Evolutionary conservation across 2,113 vertebrate genomes (phyloP).

Genomic region (Tetrax tetrax): DNA sequence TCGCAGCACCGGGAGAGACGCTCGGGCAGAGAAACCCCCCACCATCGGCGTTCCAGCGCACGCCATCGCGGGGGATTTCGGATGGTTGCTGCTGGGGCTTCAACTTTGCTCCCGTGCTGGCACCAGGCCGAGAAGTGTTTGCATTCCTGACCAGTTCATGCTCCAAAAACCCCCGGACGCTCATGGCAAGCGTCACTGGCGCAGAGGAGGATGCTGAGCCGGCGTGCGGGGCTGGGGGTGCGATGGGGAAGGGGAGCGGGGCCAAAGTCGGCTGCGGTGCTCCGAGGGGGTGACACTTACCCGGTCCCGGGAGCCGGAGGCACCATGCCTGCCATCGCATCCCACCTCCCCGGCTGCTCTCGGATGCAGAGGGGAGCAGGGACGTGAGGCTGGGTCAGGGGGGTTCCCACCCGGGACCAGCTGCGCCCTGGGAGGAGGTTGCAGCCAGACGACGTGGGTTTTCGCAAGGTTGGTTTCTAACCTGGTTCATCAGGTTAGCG

Average conservation of each 20-base stretch:
- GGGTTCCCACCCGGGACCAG: background rate
- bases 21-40: background rate
- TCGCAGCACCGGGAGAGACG: rapidly evolving
- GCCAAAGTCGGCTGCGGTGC: rapidly evolving
- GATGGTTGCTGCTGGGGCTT: background rate
- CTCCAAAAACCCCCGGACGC: background rate
- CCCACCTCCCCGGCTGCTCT: background rate
- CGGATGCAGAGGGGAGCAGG: background rate
- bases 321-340: background rate
- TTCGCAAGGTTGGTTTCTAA: background rate
- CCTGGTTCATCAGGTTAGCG: conserved; percentile 20
- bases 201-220: background rate
- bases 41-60: rapidly evolving
- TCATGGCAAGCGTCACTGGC: background rate
- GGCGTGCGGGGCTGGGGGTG: background rate
- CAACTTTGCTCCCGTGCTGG: background rate
- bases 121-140: background rate
- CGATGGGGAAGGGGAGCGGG: rapidly evolving
- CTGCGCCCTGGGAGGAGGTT: background rate
- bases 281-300: background rate
- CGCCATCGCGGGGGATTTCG: background rate
- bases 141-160: background rate
- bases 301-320: background rate
- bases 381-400: rapidly evolving
- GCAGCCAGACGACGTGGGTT: background rate